These are phyloP conservation scores for Noctua janthe DNA, from an alignment of 2,888 invertebrate genomes.

Conservation along the genomic window DNA sequence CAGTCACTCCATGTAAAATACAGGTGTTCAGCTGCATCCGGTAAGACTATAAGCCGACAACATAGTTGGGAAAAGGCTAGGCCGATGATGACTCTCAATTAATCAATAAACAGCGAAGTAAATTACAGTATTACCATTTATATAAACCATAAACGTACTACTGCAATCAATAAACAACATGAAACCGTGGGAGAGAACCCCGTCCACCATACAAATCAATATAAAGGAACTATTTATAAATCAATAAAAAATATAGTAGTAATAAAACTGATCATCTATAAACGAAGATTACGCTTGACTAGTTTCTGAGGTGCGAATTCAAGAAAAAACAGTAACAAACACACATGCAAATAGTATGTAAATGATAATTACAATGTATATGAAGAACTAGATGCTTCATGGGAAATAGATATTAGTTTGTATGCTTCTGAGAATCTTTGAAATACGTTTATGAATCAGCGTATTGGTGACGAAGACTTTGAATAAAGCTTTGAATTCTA, in stretches of 20 bases:
- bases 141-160: neutral
- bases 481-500: neutral
- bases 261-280: slow-evolving; percentile 28
- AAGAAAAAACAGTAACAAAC: slow-evolving; percentile 51
- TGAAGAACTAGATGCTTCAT: slow-evolving; percentile 29
- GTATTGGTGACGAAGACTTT: neutral
- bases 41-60: too few relatives aligned
- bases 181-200: slow-evolving; percentile 31
- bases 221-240: slow-evolving; percentile 4
- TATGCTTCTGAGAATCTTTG: slow-evolving; percentile 21
- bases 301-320: slow-evolving; percentile 46
- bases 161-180: slow-evolving; percentile 2
- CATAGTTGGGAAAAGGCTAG: too few relatives aligned
- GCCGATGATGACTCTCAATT: neutral
- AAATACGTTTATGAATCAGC: slow-evolving; percentile 27
- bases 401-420: slow-evolving; percentile 45
- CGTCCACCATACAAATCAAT: neutral
- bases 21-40: too few relatives aligned
- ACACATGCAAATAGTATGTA: slow-evolving; percentile 49
- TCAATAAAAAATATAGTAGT: slow-evolving; percentile 9
- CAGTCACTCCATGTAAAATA: too few relatives aligned
- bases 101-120: neutral
- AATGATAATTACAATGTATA: slow-evolving; percentile 31
- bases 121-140: neutral
- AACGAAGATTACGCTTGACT: slow-evolving; percentile 31